Evolutionary conservation across 1,140 invertebrate species (phyloP), one percentile per base, ranked within the genome.

Genomic region (Zaprionus ornatus): DNA sequence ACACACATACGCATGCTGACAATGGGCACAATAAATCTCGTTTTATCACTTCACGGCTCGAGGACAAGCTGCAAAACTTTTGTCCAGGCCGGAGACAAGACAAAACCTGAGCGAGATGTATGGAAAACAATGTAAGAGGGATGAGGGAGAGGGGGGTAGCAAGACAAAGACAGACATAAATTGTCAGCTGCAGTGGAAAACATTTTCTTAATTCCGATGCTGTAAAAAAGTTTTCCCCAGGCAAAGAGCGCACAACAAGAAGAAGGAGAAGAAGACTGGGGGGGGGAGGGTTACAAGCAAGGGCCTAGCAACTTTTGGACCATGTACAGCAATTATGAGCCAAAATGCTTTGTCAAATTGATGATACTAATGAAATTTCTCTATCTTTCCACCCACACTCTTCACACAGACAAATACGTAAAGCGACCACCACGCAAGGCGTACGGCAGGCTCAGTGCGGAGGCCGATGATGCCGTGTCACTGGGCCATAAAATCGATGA

Each of bases 351-450:
- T 50, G 48, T 54, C 29, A 48, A 50, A 74, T 50, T 56, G 63
- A 17, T 55, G 35, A 12, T 27, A 52, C 21, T 79, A 80, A 82
- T 79, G 40, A 65, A 90, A 79, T 79, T 74, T 57, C 76, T 77
- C 50, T 60, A 78, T 72, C 50, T 76, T 68, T 64, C 69, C 13
- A 52, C 48, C 23, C 67, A 23, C 73, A 15, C 62, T 29, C 25
- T 68, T 52, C 32, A 1, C 37, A n/a, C 45, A 92, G 92, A 92
- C 70, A 92, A 92, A 81, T 92, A 92, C 61, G 88, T 91, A 32
- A 92, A 92, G 66, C 74, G 92, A 27, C 92, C 92, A 57, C 91
- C 90, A 60, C 85, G 92, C 54, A 92, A 92, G 75, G 91, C 91
- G 37, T 93, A 93, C 59, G 92, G 92, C 2, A 79, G 92, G 40